A percentile compares a stretch with the other conserved stretches of the same genome.
phyloP scores from a whole-genome alignment of 92 coral and sea anemone genomes.

The Bergia puertoricense region DNA sequence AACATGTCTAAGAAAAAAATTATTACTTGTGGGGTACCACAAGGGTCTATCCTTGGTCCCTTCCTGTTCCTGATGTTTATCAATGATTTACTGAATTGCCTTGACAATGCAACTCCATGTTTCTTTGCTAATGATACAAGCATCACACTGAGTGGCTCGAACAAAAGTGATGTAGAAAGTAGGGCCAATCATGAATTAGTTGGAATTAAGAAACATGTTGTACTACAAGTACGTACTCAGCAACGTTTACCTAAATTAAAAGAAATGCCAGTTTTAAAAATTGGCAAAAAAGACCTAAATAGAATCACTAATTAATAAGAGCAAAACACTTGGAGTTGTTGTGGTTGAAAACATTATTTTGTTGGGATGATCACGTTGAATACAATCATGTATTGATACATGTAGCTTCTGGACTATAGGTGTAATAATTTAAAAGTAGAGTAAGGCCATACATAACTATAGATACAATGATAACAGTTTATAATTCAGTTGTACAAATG shows the following conservation, averaged over 20 bases:
- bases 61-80: too few relatives aligned
- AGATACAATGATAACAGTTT: not conserved
- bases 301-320: constrained; percentile 10
- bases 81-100: not conserved
- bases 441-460: constrained; percentile 20
- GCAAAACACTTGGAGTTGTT: not conserved
- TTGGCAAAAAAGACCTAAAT: not conserved
- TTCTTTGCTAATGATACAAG: not conserved
- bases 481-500: too few relatives aligned
- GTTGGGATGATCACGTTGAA: constrained; percentile 36
- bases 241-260: not conserved
- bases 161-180: too few relatives aligned
- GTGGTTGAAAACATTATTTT: too few relatives aligned
- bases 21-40: constrained; percentile 19
- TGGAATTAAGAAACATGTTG: not conserved
- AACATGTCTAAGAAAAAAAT: constrained; percentile 18
- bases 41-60: not conserved
- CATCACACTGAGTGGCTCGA: too few relatives aligned
- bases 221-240: not conserved
- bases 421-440: not conserved
- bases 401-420: constrained; percentile 26
- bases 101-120: constrained; percentile 9
- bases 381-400: not conserved
- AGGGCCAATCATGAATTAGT: too few relatives aligned
- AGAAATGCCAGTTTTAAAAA: too few relatives aligned